These are phyloP conservation scores for Pandemis corylana DNA, from an alignment of 2,888 invertebrate genomes.

Conservation along the genomic window DNA sequence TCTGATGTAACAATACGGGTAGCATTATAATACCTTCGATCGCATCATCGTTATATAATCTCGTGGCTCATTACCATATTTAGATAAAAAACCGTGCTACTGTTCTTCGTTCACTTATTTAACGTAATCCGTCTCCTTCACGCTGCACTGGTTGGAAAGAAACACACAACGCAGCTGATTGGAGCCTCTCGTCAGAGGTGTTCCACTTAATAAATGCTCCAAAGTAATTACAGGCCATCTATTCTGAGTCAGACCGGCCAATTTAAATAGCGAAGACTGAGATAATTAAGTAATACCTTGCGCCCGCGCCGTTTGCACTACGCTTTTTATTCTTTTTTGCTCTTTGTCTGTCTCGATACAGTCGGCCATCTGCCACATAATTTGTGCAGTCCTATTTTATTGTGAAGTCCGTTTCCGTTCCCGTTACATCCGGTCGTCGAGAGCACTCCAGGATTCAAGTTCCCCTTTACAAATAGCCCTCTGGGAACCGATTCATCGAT, in stretches of 20 bases:
- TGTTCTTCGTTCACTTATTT: constrained; percentile 3
- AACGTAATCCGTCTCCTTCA: constrained; percentile 1
- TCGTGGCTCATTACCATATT: constrained; percentile 32
- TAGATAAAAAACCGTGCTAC: constrained; percentile 23
- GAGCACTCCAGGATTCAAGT: constrained; percentile 67
- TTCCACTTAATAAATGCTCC: constrained; percentile 49
- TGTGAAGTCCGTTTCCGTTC: constrained; percentile 72
- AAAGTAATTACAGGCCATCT: constrained; percentile 56
- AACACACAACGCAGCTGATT: background rate
- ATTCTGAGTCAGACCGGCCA: constrained; percentile 55
- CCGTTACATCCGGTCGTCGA: constrained; percentile 77
- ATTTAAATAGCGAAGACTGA: constrained; percentile 53
- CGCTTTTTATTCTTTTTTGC: constrained; percentile 53
- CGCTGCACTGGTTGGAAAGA: background rate
- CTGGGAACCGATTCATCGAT: constrained; percentile 54
- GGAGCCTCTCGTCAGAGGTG: constrained; percentile 6
- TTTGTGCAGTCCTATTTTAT: constrained; percentile 65
- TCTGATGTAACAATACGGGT: constrained; percentile 46
- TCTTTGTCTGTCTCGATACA: constrained; percentile 62
- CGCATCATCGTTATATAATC: constrained; percentile 45
- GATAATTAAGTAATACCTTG: constrained; percentile 59
- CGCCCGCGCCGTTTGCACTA: constrained; percentile 47
- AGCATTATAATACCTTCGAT: constrained; percentile 34
- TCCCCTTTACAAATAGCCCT: constrained; percentile 57
- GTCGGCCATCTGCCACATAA: constrained; percentile 68